Conservation (phyloP, 2,888 invertebrate species). For the Platycheirus albimanus region DNA sequence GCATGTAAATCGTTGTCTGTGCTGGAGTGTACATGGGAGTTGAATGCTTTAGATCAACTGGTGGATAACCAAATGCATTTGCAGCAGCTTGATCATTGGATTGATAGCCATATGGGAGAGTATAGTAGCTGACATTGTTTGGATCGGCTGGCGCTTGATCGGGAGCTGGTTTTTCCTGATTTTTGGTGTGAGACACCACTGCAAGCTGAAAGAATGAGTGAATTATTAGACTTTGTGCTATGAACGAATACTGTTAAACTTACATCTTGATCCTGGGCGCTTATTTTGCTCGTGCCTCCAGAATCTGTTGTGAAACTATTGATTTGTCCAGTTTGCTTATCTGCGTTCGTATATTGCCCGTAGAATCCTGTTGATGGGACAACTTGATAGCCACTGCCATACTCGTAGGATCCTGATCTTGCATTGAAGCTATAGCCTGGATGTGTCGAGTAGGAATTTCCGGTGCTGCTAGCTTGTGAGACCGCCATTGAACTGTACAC, state of each 20-base stretch:
- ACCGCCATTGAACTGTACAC: conserved; percentile 26
- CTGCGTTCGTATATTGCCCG: conserved; percentile 79
- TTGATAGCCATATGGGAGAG: conserved; percentile 81
- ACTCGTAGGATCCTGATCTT: conserved; percentile 85
- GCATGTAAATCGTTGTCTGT: conserved; percentile 80
- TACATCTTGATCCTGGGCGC: conserved; percentile 77
- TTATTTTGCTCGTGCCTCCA: conserved; percentile 78
- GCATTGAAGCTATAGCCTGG: conserved; percentile 86
- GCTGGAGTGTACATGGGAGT: conserved; percentile 56
- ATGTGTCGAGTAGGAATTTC: conserved; percentile 80
- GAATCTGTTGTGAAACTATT: conserved; percentile 79
- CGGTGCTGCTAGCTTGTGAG: conserved; percentile 19
- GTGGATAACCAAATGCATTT: conserved; percentile 28
- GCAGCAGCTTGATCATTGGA: conserved; percentile 71
- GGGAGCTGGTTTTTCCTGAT: conserved; percentile 47
- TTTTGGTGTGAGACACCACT: conserved; percentile 80
- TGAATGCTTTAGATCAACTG: conserved; percentile 38
- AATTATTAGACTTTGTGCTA: background rate
- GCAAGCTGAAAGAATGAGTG: conserved; percentile 76
- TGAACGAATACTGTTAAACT: conserved; percentile 52
- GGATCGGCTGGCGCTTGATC: conserved; percentile 45
- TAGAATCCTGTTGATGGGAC: conserved; percentile 76
- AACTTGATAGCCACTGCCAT: conserved; percentile 85
- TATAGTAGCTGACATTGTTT: conserved; percentile 78
- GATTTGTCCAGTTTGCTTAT: conserved; percentile 75